phyloP scores from a whole-genome alignment of 2,797 vertebrate species.

The Anguilla marmorata region DNA sequence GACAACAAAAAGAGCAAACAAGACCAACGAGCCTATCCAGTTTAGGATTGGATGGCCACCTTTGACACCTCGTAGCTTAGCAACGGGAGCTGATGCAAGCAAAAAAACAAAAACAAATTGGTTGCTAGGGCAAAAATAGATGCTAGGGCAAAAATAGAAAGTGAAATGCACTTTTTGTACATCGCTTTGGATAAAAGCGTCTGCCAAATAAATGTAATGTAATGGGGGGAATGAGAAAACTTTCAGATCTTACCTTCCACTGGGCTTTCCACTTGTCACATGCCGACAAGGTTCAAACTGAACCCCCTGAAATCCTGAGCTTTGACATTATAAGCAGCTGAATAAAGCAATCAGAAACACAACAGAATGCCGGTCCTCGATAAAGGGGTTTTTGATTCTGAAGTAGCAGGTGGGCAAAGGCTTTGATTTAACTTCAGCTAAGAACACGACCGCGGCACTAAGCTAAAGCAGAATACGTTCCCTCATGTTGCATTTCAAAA shows the following conservation, averaged over 20 bases:
- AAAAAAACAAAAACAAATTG: not conserved
- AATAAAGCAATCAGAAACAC: not conserved
- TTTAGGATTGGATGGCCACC: not conserved
- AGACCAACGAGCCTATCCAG: not conserved
- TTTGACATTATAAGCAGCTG: not conserved
- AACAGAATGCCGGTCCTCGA: not conserved
- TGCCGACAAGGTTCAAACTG: not conserved
- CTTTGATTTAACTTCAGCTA: not conserved
- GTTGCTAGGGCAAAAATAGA: not conserved
- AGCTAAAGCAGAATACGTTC: not conserved
- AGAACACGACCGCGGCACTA: not conserved
- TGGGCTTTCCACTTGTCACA: not conserved
- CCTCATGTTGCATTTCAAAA: not conserved
- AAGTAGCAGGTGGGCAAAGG: not conserved
- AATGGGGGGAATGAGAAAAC: not conserved
- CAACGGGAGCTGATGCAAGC: not conserved
- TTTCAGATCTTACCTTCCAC: not conserved
- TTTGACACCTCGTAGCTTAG: not conserved
- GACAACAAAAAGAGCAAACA: not conserved
- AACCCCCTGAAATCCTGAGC: not conserved
- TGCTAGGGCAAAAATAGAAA: too few species aligned
- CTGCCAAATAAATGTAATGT: too few species aligned
- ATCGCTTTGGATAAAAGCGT: too few species aligned
- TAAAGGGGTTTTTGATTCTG: not conserved
- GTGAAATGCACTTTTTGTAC: too few species aligned